Evolutionary conservation across 2,113 vertebrate genomes (phyloP).

Genomic region (Ivindomyrus marchei): DNA sequence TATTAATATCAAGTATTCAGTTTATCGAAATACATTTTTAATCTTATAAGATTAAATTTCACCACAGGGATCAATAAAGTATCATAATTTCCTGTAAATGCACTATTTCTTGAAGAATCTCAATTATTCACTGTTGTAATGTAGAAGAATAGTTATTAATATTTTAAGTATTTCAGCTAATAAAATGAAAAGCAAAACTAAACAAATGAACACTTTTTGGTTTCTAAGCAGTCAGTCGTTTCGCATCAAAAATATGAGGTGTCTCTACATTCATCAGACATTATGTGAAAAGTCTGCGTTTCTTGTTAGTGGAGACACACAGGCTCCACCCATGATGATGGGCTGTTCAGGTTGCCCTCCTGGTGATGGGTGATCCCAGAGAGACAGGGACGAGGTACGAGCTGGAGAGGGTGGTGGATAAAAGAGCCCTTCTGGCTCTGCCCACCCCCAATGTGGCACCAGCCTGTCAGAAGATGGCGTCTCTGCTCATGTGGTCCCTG

Average conservation of each 20-base stretch:
- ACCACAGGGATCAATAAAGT: neutral
- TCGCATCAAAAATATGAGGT: neutral
- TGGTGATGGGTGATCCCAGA: neutral
- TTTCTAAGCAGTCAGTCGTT: neutral
- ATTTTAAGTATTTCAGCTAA: neutral
- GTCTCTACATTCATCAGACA: neutral
- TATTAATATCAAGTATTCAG: neutral
- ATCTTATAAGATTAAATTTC: neutral
- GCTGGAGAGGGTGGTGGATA: conserved; percentile 18
- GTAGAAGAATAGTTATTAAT: neutral
- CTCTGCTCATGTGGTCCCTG: conserved; percentile 17
- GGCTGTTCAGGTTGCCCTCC: conserved; percentile 1
- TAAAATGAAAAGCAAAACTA: neutral
- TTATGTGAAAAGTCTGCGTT: neutral
- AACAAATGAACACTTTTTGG: neutral
- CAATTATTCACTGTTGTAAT: neutral
- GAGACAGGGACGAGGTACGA: neutral
- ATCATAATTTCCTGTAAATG: neutral
- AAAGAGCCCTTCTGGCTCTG: conserved; percentile 8
- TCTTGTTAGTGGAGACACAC: neutral
- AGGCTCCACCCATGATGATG: neutral
- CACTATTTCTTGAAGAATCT: neutral
- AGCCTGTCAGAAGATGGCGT: conserved; percentile 26
- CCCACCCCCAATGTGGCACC: neutral
- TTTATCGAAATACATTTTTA: neutral